A percentile compares a stretch with the other conserved stretches of the same genome.
Conservation (phyloP, 2,797 vertebrate species). For the Leptoclinus maculatus region DNA sequence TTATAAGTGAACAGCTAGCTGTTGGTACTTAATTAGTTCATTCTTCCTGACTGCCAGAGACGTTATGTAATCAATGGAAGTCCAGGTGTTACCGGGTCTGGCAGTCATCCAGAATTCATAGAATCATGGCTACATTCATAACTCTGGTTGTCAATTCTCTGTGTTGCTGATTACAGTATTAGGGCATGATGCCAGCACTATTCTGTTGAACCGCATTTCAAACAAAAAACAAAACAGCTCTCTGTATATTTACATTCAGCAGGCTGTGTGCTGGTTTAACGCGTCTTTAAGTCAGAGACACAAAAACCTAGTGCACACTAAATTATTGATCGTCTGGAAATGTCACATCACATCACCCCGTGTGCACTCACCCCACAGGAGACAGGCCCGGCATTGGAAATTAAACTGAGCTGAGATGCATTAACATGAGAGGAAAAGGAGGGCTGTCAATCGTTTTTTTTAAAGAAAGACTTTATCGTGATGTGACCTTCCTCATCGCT, state of each 20-base stretch:
- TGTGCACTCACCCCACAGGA: neutral
- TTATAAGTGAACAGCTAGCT: neutral
- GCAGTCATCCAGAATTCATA: neutral
- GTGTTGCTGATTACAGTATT: neutral
- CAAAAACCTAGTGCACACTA: slow-evolving; percentile 10
- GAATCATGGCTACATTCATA: neutral
- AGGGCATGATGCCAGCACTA: neutral
- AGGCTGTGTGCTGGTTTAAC: neutral
- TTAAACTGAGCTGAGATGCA: slow-evolving; percentile 1
- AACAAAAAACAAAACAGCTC: neutral
- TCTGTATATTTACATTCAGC: slow-evolving; percentile 12
- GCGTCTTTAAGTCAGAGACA: neutral
- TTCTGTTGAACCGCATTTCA: neutral
- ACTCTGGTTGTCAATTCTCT: neutral
- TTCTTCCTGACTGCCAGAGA: neutral
- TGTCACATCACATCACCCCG: slow-evolving; percentile 34
- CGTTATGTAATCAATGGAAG: neutral
- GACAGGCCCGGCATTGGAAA: neutral
- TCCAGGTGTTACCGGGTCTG: neutral
- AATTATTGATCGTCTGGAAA: slow-evolving; percentile 48
- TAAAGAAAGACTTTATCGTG: slow-evolving; percentile 27
- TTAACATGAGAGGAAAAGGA: neutral
- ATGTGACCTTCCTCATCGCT: slow-evolving; percentile 28
- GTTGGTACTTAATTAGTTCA: neutral
- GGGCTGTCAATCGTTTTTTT: slow-evolving; percentile 3